phyloP scores from a whole-genome alignment of 2,888 invertebrate genomes.

The Ormyrus pomaceus region DNA sequence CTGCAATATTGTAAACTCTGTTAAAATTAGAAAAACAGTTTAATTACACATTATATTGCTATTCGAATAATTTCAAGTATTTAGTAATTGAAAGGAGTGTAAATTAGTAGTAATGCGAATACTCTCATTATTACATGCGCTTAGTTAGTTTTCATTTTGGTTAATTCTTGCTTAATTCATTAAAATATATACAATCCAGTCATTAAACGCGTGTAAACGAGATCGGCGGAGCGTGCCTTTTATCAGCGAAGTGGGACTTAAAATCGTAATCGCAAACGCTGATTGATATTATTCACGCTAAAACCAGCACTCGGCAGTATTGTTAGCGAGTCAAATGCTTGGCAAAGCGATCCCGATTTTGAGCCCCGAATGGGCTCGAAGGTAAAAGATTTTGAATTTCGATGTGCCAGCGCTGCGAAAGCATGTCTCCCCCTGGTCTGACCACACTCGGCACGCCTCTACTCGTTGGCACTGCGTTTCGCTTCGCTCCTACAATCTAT shows the following conservation, averaged over 20 bases:
- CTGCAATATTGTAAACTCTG: too few species aligned
- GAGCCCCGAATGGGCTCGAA: neutral
- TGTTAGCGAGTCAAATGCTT: constrained; percentile 5
- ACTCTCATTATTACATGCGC: too few species aligned
- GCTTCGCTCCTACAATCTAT: neutral
- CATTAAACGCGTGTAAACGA: too few species aligned
- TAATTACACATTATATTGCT: too few species aligned
- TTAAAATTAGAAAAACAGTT: too few species aligned
- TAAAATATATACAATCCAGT: too few species aligned
- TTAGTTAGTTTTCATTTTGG: too few species aligned
- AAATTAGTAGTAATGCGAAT: too few species aligned
- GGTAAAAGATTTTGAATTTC: constrained; percentile 12
- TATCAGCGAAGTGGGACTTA: neutral
- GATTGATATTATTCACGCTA: constrained; percentile 46
- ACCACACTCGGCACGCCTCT: neutral
- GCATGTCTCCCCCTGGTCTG: neutral
- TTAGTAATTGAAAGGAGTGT: too few species aligned
- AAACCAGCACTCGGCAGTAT: constrained; percentile 29
- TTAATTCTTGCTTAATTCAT: too few species aligned
- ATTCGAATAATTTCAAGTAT: too few species aligned
- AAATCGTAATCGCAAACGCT: neutral
- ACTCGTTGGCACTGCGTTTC: neutral
- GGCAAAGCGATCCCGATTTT: constrained; percentile 26
- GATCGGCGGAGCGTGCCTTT: too few species aligned
- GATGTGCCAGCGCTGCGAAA: neutral